A percentile compares a stretch with the other conserved stretches of the same genome.
Evolutionary conservation across 1,140 invertebrate genomes (phyloP).

Genomic region (Plectus sambesii): DNA sequence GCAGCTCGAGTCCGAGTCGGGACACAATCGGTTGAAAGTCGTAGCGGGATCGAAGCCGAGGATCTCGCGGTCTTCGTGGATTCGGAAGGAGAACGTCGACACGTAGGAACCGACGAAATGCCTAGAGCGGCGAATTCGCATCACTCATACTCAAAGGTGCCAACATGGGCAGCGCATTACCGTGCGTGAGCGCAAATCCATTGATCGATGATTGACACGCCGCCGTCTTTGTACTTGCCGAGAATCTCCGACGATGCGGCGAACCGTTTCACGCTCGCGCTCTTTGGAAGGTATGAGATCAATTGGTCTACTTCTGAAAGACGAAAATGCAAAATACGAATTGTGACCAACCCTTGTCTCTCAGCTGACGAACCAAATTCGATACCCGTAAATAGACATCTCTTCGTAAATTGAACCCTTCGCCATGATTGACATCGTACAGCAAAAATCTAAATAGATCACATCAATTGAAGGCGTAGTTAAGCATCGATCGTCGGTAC

Average conservation of each 20-base stretch:
- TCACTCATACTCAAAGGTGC: too few relatives aligned
- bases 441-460: conserved; percentile 62
- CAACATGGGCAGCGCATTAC: conserved; percentile 45
- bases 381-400: conserved; percentile 85
- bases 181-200: conserved; percentile 77
- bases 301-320: conserved; percentile 52
- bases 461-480: too few relatives aligned
- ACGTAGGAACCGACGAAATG: conserved; percentile 80
- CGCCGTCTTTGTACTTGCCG: conserved; percentile 54
- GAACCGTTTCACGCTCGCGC: conserved; percentile 51
- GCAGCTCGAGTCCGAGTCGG: conserved; percentile 48
- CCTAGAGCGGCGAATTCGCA: conserved; percentile 46
- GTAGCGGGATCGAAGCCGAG: conserved; percentile 64
- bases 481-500: too few relatives aligned
- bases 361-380: conserved; percentile 59
- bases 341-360: too few relatives aligned
- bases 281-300: conserved; percentile 46
- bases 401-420: conserved; percentile 84
- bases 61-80: conserved; percentile 92
- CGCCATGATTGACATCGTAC: conserved; percentile 79
- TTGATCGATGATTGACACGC: conserved; percentile 72
- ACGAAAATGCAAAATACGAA: too few relatives aligned
- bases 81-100: conserved; percentile 88
- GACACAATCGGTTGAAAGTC: conserved; percentile 80
- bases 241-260: conserved; percentile 45